Conservation (phyloP, 1,140 invertebrate genomes). For the Panulirus ornatus region DNA sequence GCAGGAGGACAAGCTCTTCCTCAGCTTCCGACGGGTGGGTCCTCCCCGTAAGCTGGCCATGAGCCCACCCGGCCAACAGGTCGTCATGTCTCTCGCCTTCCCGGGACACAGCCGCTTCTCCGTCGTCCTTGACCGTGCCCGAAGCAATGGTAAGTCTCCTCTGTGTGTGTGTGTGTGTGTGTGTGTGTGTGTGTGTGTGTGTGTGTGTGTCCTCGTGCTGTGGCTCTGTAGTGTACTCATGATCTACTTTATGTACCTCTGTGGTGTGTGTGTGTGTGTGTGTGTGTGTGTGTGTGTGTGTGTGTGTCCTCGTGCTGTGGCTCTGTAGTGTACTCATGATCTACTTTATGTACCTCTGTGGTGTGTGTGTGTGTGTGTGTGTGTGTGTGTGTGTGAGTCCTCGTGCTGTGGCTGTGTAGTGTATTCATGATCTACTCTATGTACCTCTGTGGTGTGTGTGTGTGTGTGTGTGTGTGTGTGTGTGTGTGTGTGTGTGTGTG, state of each 20-base stretch:
- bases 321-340: background rate
- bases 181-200: slow-evolving; percentile 17
- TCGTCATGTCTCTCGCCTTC: slow-evolving; percentile 57
- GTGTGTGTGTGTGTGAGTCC: background rate
- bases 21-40: slow-evolving; percentile 32
- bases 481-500: slow-evolving; percentile 1
- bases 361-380: slow-evolving; percentile 20
- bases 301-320: background rate
- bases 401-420: background rate
- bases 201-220: background rate
- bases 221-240: background rate
- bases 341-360: background rate
- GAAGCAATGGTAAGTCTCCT: slow-evolving; percentile 24
- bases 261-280: background rate
- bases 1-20: slow-evolving; percentile 24
- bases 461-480: slow-evolving; percentile 25
- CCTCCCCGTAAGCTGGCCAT: background rate
- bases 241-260: background rate
- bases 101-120: slow-evolving; percentile 43
- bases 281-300: background rate
- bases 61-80: background rate
- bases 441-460: background rate
- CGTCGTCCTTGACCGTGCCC: slow-evolving; percentile 29
- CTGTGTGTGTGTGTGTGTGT: background rate
- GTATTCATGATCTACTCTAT: background rate